Evolutionary conservation across 2,888 invertebrate genomes (phyloP), one percentile per base, ranked within the genome.

Genomic region (Tuta absoluta): DNA sequence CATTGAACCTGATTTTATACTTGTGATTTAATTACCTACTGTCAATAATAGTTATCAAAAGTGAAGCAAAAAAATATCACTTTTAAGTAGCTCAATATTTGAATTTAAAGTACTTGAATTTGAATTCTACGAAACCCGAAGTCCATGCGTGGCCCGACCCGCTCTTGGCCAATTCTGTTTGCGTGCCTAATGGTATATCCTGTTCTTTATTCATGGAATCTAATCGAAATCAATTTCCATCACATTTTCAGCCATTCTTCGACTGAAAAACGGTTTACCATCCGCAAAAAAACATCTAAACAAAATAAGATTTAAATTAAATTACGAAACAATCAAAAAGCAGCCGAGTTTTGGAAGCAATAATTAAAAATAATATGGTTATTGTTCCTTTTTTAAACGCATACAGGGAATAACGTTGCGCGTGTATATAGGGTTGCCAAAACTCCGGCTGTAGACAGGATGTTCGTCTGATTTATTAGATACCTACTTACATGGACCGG

Each of bases 131-230:
- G n/a, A n/a, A n/a, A n/a, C n/a, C n/a, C n/a, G n/a, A n/a, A n/a
- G n/a, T 41, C 41, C 41, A 17, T 17, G 45, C 45, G 17, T n/a
- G 45, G 8, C n/a, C 17, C 45, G 45, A 45, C 17, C 4, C 45
- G 45, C 45, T 7, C 45, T 45, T 45, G 45, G 45, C 45, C 45
- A 17, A 17, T 45, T 5, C n/a, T 45, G 45, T 45, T 17, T 45
- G 17, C 45, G 45, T 45, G 45, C n/a, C 45, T 45, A 45, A 45
- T 45, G 45, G 45, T 17, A 45, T 45, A 45, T 45, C 45, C 45
- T 45, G 45, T 45, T 45, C 45, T 45, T 45, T 45, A 45, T 45
- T 45, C 45, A 45, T 45, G 45, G 45, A 45, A 45, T 45, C 45
- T 17, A 45, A 45, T 45, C 17, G 5, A 45, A 45, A 45, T 45